Conservation (phyloP, 1,140 invertebrate genomes). For the Pemphigus obesinymphae region DNA sequence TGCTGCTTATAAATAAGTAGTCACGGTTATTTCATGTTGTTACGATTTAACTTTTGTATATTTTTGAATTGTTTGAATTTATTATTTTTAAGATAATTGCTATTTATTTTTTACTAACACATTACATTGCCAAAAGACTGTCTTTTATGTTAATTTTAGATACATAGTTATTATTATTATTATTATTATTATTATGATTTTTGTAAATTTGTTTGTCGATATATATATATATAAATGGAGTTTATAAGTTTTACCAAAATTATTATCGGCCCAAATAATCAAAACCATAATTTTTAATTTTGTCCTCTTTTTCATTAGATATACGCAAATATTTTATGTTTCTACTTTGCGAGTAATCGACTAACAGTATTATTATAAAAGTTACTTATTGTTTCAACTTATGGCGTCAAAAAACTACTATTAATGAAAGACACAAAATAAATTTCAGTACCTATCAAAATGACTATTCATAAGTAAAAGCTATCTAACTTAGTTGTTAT, state of each 20-base stretch:
- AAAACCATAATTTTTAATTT: constrained; percentile 26
- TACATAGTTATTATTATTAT: constrained; percentile 11
- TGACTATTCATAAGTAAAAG: neutral
- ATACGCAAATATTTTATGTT: neutral
- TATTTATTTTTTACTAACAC: constrained; percentile 41
- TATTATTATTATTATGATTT: constrained; percentile 11
- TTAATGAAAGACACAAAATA: neutral
- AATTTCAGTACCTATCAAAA: constrained; percentile 20
- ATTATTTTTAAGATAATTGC: constrained; percentile 9
- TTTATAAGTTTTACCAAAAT: constrained; percentile 25
- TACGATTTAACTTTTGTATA: constrained; percentile 32
- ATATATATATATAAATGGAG: neutral
- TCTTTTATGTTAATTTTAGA: constrained; percentile 38
- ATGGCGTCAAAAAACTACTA: neutral
- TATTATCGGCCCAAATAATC: constrained; percentile 22
- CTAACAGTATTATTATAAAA: constrained; percentile 34
- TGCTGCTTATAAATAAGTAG: neutral
- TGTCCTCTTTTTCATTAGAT: neutral
- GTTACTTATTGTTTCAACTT: neutral
- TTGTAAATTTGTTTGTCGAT: constrained; percentile 32
- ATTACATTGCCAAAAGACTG: constrained; percentile 42
- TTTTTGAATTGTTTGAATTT: constrained; percentile 28
- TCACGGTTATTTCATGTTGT: constrained; percentile 6
- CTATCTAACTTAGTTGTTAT: constrained; percentile 13
- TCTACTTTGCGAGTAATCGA: constrained; percentile 2